Evolutionary conservation across 2,113 vertebrate genomes (phyloP).

Genomic region (Sclerurus mexicanus): DNA sequence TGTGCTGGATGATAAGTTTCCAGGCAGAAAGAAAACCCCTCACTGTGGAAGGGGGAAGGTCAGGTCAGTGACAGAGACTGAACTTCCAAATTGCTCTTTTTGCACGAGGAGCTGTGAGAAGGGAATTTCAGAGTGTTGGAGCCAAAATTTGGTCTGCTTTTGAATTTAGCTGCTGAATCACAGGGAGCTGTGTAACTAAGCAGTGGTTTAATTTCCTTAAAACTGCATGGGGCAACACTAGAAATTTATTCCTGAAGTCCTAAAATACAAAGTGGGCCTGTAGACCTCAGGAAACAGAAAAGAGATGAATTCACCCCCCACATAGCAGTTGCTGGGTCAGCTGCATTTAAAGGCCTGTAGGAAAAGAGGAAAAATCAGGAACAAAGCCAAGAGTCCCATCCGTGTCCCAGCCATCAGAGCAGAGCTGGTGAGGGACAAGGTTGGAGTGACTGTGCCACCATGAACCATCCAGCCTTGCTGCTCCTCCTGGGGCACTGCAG

Average conservation of each 20-base stretch:
- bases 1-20: slow-evolving; percentile 46
- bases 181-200: not conserved
- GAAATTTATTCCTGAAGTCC: not conserved
- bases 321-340: not conserved
- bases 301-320: not conserved
- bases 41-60: slow-evolving; percentile 2
- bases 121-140: not conserved
- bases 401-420: not conserved
- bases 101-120: slow-evolving; percentile 37
- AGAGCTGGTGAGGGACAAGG: not conserved
- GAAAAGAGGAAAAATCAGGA: not conserved
- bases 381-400: not conserved
- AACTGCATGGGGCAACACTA: not conserved
- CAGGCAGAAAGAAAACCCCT: slow-evolving; percentile 7
- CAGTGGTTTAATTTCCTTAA: not conserved
- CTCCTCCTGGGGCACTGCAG: not conserved
- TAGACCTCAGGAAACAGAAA: not conserved
- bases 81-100: slow-evolving; percentile 44
- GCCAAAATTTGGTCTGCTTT: not conserved
- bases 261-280: not conserved
- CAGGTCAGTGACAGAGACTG: slow-evolving; percentile 23
- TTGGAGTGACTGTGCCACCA: not conserved
- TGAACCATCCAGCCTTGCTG: rapidly evolving
- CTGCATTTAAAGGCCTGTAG: not conserved
- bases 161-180: slow-evolving; percentile 7